phyloP scores from a whole-genome alignment of 2,113 vertebrate species.

The Semnornis frantzii region DNA sequence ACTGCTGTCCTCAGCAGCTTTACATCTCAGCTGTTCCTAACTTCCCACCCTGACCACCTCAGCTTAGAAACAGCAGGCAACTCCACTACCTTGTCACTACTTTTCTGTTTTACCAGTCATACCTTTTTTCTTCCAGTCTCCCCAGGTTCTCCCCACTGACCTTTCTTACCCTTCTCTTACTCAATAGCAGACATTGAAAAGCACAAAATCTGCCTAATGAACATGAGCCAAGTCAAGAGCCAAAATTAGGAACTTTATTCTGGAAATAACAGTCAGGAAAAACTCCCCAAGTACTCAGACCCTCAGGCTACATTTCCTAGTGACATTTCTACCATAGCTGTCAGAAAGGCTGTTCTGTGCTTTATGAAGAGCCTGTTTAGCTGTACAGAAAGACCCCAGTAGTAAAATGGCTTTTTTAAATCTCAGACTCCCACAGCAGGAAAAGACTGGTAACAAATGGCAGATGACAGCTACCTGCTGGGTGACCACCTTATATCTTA shows the following conservation, averaged over 20 bases:
- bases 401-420: not conserved
- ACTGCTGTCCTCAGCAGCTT: not conserved
- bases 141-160: not conserved
- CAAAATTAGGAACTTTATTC: not conserved
- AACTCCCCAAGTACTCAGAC: not conserved
- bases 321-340: not conserved
- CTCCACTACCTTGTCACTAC: not conserved
- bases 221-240: not conserved
- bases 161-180: not conserved
- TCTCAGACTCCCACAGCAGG: not conserved
- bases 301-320: not conserved
- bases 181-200: not conserved
- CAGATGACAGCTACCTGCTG: not conserved
- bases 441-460: not conserved
- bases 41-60: not conserved
- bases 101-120: not conserved
- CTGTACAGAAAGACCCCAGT: not conserved
- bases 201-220: constrained; percentile 1
- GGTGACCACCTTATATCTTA: not conserved
- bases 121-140: not conserved
- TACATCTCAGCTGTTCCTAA: not conserved
- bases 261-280: not conserved
- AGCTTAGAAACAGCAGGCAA: not conserved
- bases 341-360: not conserved
- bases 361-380: not conserved